Base-by-base conservation (phyloP, 1,140 invertebrate species). In the Plectrocnemia conspersa region DNA sequence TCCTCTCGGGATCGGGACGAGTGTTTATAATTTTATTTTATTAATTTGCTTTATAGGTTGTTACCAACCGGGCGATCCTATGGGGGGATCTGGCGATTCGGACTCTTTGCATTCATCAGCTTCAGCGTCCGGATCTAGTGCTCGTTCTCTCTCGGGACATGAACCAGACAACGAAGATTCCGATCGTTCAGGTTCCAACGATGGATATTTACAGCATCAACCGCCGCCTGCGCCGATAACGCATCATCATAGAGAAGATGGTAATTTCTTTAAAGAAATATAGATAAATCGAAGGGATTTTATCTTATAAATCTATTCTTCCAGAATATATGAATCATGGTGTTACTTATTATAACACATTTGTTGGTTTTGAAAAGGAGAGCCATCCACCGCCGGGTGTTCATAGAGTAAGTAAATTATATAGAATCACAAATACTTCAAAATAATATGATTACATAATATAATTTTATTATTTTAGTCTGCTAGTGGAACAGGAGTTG, bases 161-260 rank as follows among this genome's bases (percentile, higher is more conserved):
- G 82, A 83, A 66, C 81, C 82, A 21, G 82, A 83, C 64, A 83
- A 83, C 69, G 81, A 83, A 70, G 81, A 82, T 63, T 83, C 82
- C 0, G 82, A 83, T 68, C 75, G 81, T 56, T 82, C 81, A 0
- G 77, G 82, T 53, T 80, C 80, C 27, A 80, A 79, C 46, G 78
- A 78, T 58, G 78, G 77, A 42, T 83, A 83, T 59, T 68, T 83
- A 60, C 79, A 80, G 47, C 81, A 83, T 57, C 73, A 67, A 64
- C 71, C 71, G 55, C 70, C 53, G 60, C 66, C 48, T 54, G 65
- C 24, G 64, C 62, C 56, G 9, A 46, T 50, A 32, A 56, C 5
- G 63, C 69, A 38, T 65, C 54, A 55, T 23, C 58, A 59, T 23
- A 18, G 54, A 33, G 52, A 61, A 23, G 59, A 61, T 32, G 59